phyloP scores from a whole-genome alignment of 2,888 invertebrate species.

The Uloborus plumipes region DNA sequence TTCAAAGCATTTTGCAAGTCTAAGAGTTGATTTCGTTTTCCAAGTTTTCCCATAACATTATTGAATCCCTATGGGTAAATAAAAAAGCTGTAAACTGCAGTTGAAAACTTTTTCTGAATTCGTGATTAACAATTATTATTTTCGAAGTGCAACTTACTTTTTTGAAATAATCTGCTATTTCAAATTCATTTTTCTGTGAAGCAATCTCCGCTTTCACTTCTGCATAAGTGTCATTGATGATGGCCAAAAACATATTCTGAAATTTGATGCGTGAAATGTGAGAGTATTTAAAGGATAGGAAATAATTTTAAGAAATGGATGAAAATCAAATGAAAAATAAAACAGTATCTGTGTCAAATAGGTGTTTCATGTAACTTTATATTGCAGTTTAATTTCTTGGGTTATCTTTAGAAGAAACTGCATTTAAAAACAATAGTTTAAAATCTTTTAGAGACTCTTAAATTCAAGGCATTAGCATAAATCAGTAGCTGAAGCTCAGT shows the following conservation, averaged over 20 bases:
- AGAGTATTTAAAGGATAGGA: too few species aligned
- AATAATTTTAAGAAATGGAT: not conserved
- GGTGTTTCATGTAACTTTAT: not conserved
- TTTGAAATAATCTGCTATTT: conserved; percentile 77
- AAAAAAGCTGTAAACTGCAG: not conserved
- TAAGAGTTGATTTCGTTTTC: conserved; percentile 73
- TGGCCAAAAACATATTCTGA: conserved; percentile 85
- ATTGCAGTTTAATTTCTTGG: too few species aligned
- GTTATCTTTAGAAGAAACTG: too few species aligned
- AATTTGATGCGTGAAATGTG: conserved; percentile 22
- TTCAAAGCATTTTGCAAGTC: conserved; percentile 74
- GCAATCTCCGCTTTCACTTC: conserved; percentile 80
- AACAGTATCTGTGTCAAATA: not conserved
- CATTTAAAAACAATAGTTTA: too few species aligned
- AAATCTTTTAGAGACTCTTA: too few species aligned
- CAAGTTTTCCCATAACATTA: conserved; percentile 74
- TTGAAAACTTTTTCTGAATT: not conserved
- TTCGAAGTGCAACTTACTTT: conserved; percentile 65
- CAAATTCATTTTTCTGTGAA: conserved; percentile 74
- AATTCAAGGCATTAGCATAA: too few species aligned
- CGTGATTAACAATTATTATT: not conserved
- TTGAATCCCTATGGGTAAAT: conserved; percentile 72
- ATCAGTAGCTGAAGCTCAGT: too few species aligned
- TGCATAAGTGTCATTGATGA: conserved; percentile 83
- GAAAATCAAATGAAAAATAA: not conserved